phyloP scores from a whole-genome alignment of 2,888 invertebrate genomes.

The Amiota minor region DNA sequence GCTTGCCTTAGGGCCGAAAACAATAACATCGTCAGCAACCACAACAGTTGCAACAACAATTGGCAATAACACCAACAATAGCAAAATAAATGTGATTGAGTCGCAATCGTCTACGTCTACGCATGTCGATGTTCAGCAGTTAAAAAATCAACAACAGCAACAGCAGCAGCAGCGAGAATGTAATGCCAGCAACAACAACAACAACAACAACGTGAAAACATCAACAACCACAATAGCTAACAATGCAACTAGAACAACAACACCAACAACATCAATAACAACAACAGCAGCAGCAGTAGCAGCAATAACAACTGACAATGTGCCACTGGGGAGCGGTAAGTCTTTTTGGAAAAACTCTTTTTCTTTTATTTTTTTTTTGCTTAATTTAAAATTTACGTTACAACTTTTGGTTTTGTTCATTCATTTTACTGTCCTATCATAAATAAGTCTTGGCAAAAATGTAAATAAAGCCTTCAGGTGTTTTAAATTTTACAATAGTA shows the following conservation, averaged over 20 bases:
- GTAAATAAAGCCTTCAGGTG: conserved; percentile 45
- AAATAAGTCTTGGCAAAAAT: not conserved
- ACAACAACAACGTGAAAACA: conserved; percentile 45
- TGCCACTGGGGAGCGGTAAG: conserved; percentile 74
- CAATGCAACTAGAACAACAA: conserved; percentile 43
- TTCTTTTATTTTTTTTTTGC: too few species aligned
- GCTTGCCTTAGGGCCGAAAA: conserved; percentile 36
- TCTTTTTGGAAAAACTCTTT: conserved; percentile 43
- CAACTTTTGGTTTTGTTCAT: too few species aligned
- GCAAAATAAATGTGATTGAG: conserved; percentile 3
- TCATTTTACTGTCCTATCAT: too few species aligned
- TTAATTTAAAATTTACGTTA: too few species aligned
- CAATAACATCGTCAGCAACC: conserved; percentile 9
- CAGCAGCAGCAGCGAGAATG: not conserved
- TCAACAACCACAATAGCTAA: conserved; percentile 46
- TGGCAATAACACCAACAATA: conserved; percentile 31
- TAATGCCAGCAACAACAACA: conserved; percentile 54
- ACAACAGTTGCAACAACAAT: conserved; percentile 45
- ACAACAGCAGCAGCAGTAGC: conserved; percentile 40
- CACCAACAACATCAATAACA: conserved; percentile 47
- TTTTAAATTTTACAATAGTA: conserved; percentile 21
- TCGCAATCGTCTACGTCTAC: conserved; percentile 1
- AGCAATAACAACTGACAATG: conserved; percentile 63
- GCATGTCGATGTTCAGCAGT: not conserved
- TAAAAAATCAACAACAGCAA: conserved; percentile 13